Percentiles rank a stretch among this genome's conserved stretches.
Evolutionary conservation across 2,113 vertebrate genomes (phyloP).

Genomic region (Cyanistes caeruleus): DNA sequence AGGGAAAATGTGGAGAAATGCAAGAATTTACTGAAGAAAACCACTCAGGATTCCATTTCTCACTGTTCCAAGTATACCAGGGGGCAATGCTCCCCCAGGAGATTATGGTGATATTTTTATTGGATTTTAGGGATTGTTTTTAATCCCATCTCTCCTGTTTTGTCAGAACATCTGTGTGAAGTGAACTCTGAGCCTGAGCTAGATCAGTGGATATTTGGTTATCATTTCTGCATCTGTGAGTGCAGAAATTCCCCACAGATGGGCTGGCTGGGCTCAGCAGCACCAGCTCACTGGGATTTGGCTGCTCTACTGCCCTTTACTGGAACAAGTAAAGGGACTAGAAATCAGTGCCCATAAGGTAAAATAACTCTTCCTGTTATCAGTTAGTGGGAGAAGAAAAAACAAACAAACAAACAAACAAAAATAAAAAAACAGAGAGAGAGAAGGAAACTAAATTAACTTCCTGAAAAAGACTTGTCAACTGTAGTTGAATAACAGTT

Average conservation of each 20-base stretch:
- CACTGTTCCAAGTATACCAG: background rate
- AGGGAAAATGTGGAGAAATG: background rate
- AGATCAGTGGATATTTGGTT: background rate
- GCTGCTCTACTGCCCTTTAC: background rate
- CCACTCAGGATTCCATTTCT: background rate
- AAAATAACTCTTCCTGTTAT: background rate
- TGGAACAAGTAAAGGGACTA: background rate
- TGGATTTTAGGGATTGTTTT: background rate
- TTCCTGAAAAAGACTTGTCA: background rate
- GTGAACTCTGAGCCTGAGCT: background rate
- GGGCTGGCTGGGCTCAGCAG: background rate
- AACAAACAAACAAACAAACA: too few relatives aligned
- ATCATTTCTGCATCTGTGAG: background rate
- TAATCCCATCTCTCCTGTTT: background rate
- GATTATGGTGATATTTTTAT: background rate
- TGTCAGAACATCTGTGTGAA: background rate
- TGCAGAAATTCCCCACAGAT: background rate
- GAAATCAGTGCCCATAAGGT: background rate
- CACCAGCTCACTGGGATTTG: background rate
- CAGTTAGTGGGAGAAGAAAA: background rate
- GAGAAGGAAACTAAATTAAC: background rate
- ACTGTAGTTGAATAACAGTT: background rate
- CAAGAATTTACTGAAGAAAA: background rate
- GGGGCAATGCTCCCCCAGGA: background rate
- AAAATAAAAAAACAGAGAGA: accelerated